Percentiles rank a stretch among this genome's conserved stretches.
Evolutionary conservation across 2,797 vertebrate species (phyloP).

Genomic region (Ptychadena robeensis): DNA sequence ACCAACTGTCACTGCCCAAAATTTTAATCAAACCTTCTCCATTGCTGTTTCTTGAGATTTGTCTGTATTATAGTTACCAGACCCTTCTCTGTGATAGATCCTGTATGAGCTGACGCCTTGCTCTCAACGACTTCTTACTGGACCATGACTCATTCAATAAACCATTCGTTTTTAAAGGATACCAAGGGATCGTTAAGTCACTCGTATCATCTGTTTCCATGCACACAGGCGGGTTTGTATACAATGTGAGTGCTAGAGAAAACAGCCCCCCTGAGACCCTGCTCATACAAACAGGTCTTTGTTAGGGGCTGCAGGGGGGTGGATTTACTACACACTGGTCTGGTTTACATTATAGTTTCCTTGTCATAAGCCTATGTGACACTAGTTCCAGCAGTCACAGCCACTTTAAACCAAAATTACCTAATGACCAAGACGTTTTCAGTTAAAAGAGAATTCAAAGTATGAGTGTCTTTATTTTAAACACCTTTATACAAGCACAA

Average conservation of each 20-base stretch:
- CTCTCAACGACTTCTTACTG: constrained; percentile 40
- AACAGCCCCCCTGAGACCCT: constrained; percentile 28
- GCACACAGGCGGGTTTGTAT: constrained; percentile 57
- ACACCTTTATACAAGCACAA: not conserved
- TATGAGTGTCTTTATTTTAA: not conserved
- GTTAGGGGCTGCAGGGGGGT: constrained; percentile 48
- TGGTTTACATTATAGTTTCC: constrained; percentile 55
- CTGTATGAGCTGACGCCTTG: constrained; percentile 32
- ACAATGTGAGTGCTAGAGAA: constrained; percentile 54
- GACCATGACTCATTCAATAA: constrained; percentile 58
- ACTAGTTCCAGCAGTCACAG: constrained; percentile 11
- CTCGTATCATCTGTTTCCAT: constrained; percentile 58
- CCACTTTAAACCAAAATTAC: constrained; percentile 33
- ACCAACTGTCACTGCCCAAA: not conserved
- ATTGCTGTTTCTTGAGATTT: constrained; percentile 18
- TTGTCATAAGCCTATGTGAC: constrained; percentile 37
- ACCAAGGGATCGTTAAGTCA: constrained; percentile 59
- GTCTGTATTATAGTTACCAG: constrained; percentile 33
- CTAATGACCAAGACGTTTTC: constrained; percentile 4
- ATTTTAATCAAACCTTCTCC: constrained; percentile 23
- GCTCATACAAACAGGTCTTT: constrained; percentile 56
- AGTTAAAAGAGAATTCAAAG: not conserved
- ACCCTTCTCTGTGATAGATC: constrained; percentile 15
- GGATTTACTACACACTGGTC: constrained; percentile 40
- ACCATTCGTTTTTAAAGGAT: constrained; percentile 54